Conservation (phyloP, 2,113 vertebrate species). For the Andinoacara biseriatus region DNA sequence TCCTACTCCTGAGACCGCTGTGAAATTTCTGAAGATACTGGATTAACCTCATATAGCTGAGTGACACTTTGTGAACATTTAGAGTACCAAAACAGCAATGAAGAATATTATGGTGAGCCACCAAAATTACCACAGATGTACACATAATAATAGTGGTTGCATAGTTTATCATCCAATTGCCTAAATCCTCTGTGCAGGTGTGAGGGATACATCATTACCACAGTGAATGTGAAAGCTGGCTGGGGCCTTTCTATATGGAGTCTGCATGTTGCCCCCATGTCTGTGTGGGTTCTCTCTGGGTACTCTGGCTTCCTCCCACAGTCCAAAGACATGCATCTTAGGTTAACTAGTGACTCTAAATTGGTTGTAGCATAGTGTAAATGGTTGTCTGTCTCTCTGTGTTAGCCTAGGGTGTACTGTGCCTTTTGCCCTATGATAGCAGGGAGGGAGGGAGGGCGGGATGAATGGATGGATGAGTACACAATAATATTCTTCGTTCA, state of each 20-base stretch:
- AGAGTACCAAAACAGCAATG: conserved; percentile 7
- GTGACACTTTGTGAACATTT: conserved; percentile 2
- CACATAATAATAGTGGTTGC: not conserved
- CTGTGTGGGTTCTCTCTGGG: not conserved
- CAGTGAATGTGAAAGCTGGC: not conserved
- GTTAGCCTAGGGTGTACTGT: not conserved
- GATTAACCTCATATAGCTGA: conserved; percentile 24
- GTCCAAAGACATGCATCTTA: not conserved
- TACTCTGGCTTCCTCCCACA: not conserved
- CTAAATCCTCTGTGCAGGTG: conserved; percentile 25
- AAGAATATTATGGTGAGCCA: conserved; percentile 27
- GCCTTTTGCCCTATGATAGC: not conserved
- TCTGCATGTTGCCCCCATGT: not conserved
- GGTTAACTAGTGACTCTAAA: no score
- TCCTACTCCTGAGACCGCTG: not conserved
- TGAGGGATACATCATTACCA: not conserved
- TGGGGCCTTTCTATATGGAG: not conserved
- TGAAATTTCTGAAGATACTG: conserved; percentile 1
- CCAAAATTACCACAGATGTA: conserved; percentile 25
- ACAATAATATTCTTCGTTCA: not conserved
- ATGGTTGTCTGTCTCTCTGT: no score
- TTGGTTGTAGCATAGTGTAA: no score
- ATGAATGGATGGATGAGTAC: not conserved
- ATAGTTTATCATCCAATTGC: conserved; percentile 2
- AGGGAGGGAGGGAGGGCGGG: not conserved